Base-by-base conservation (phyloP, 2,888 invertebrate genomes). In the Brachypterus glaber region DNA sequence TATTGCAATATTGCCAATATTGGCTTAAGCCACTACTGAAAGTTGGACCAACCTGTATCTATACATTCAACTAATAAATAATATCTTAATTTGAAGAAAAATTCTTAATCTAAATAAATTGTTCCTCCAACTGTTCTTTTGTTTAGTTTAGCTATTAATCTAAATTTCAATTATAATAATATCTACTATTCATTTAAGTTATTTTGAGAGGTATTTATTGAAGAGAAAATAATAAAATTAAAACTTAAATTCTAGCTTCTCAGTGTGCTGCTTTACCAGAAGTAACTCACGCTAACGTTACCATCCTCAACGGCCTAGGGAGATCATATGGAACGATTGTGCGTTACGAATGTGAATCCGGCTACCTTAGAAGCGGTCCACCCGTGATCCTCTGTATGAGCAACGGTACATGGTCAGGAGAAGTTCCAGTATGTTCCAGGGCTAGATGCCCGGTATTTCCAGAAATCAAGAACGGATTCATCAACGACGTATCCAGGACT, bases 301-400 rank as follows among this genome's bases (percentile, higher is more conserved):
- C 86, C 0, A 75, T 90, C 31, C 67, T 93, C 29, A 91, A 91
- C 55, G 92, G 92, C 3, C 85, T 89, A 18, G 91, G 91, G 16
- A 76, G 90, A 46, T 90, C 90, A 61, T 93, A 92, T 55, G 92
- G 92, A 48, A 92, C 92, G 0, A 91, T 93, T 53, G 84, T 92
- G 2, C 74, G 91, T 45, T 91, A 85, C 58, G 90, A 90, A 63
- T 93, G 92, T 57, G 90, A 91, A 56, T 81, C 90, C 4, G 92
- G 92, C 2, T 92, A 90, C 57, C 79, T 87, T 37, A 74, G 92
- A 48, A 80, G 77, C 49, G 92, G 92, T 17, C 83, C 86, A 58
- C 92, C 92, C 11, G 91, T 91, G 3, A 76, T 92, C 27, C 76
- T 90, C 24, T 93, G 92, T 62, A 91, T 91, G 89, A 91, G 90